Evolutionary conservation across 92 coral and sea anemone genomes (phyloP).

Genomic region (Pocillopora grandis): DNA sequence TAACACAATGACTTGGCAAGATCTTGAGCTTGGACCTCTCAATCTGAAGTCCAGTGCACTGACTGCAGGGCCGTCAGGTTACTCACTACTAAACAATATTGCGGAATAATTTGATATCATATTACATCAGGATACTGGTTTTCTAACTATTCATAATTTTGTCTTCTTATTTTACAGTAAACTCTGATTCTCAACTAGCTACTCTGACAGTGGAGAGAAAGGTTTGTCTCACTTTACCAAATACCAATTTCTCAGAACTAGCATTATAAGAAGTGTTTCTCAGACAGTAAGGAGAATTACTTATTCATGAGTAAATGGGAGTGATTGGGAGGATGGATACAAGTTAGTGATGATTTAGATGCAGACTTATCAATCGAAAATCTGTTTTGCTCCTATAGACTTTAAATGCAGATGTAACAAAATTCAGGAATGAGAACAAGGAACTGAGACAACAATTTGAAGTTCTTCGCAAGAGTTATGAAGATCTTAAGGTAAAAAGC

Average conservation of each 20-base stretch:
- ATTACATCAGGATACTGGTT: too few species aligned
- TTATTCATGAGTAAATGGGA: too few species aligned
- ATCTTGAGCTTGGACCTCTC: too few species aligned
- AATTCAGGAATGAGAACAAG: constrained; percentile 80
- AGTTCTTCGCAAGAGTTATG: constrained; percentile 63
- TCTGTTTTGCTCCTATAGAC: constrained; percentile 43
- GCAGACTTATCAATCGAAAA: background rate
- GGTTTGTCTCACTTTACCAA: constrained; percentile 42
- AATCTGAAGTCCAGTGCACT: too few species aligned
- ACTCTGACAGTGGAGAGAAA: constrained; percentile 81
- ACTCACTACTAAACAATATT: too few species aligned
- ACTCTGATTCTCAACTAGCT: constrained; percentile 72
- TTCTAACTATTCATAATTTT: too few species aligned
- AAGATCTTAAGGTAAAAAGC: constrained; percentile 75
- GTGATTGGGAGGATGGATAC: too few species aligned
- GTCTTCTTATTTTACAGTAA: constrained; percentile 52
- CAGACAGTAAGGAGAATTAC: too few species aligned
- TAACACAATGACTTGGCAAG: too few species aligned
- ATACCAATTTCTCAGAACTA: background rate
- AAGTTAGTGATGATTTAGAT: background rate
- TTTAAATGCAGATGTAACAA: constrained; percentile 60
- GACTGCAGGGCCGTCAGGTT: too few species aligned
- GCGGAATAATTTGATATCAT: too few species aligned
- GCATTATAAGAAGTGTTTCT: background rate
- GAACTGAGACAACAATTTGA: constrained; percentile 89